Conservation (phyloP, 30 jellyfish, hydroid and myxozoan genomes). For the Chrysaora quinquecirrha region DNA sequence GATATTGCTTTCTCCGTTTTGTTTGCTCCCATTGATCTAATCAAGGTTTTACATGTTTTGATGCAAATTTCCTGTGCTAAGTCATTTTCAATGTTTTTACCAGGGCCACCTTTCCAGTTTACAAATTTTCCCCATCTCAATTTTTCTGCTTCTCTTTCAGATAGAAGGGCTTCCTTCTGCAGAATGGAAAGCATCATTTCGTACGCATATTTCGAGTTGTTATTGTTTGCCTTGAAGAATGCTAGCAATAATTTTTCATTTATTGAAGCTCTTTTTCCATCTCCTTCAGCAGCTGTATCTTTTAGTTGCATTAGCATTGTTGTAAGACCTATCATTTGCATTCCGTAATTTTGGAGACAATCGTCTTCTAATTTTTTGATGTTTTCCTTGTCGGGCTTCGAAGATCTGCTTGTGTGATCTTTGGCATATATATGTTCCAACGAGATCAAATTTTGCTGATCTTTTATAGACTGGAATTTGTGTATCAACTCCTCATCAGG, state of each 20-base stretch:
- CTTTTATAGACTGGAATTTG: too few relatives aligned
- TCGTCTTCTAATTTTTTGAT: too few relatives aligned
- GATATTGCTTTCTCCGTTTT: neutral
- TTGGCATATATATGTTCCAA: too few relatives aligned
- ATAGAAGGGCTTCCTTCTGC: neutral
- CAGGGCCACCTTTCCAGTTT: conserved; percentile 4
- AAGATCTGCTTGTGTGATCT: too few relatives aligned
- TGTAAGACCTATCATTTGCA: conserved; percentile 6
- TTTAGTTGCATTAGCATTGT: conserved; percentile 12
- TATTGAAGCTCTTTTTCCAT: neutral
- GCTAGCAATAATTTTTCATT: neutral
- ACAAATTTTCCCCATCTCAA: conserved; percentile 10
- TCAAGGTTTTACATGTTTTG: neutral
- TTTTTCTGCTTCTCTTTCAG: neutral
- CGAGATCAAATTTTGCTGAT: too few relatives aligned
- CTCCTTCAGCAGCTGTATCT: conserved; percentile 37
- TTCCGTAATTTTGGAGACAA: neutral
- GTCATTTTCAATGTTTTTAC: conserved; percentile 4
- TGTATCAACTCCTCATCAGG: neutral
- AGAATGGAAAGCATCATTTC: neutral
- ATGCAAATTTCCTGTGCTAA: conserved; percentile 8
- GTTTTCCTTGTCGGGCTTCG: too few relatives aligned
- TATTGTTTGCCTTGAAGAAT: neutral
- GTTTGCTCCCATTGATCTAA: conserved; percentile 3
- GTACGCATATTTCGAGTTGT: neutral